Base-by-base conservation (phyloP, 2,113 vertebrate genomes). In the Ciconia boyciana region DNA sequence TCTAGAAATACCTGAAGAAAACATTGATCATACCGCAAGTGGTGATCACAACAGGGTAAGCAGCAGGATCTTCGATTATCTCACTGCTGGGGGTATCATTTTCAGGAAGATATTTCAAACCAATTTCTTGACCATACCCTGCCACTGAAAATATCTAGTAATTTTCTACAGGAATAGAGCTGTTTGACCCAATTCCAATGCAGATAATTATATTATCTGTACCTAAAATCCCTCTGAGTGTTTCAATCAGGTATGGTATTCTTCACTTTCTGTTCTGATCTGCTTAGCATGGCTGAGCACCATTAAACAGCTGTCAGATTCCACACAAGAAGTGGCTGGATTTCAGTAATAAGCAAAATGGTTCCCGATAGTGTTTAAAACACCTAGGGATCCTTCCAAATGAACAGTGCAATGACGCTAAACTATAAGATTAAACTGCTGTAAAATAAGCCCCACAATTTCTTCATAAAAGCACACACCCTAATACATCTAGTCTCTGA, bases 221-320 rank as follows among this genome's bases (percentile, higher is more conserved):
- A 97, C 84, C 87, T 93, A 94, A 91, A 96, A 82, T 95, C 93
- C 93, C 94, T 96, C 78, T 36, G 96, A 96, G 94, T 95, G 96
- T 95, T 97, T 95, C 97, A 94, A 82, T 95, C 97, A 97, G 91
- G 84, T 97, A 91, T 70, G 82, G 95, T 97, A 95, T 94, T 97
- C 96, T 96, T 96, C 91, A 90, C 89, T 97, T 96, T 96, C 86
- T 64, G 66, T 95, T 94, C 91, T 91, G 93, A 97, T 93, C 89
- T 96, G 93, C 94, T 95, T 97, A 95, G 96, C 90, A 87, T 52
- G 94, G 92, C 92, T 95, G 94, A 96, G 94, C 89, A 93, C 97
- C 94, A 88, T 95, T 97, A 94, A 91, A 93, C 95, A 96, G 95
- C 94, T 96, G 95, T 96, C 95, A 94, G 95, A 96, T 81, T 94